These are phyloP conservation scores for Echinarachnius parma DNA, from an alignment of 53 echinoderm and acorn worm species.

Conservation along the genomic window DNA sequence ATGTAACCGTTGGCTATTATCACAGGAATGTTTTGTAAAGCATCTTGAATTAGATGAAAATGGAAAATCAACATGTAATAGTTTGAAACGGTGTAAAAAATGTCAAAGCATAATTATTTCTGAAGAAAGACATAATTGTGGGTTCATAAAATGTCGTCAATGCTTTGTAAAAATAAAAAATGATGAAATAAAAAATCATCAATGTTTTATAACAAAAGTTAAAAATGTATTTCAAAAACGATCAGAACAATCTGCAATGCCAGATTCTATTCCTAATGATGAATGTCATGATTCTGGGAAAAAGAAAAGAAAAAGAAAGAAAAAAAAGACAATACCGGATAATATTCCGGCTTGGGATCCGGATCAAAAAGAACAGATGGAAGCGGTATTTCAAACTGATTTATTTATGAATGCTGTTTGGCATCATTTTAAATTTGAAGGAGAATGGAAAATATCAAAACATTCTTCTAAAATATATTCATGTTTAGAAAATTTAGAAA, in stretches of 20 bases:
- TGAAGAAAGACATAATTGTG: not conserved
- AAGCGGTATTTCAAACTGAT: not conserved
- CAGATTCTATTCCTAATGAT: not conserved
- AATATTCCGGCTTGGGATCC: no score
- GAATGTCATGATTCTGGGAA: not conserved
- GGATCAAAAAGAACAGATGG: not conserved
- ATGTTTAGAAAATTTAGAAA: not conserved
- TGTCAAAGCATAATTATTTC: not conserved
- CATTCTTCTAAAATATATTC: not conserved
- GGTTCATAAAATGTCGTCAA: not conserved
- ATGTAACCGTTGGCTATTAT: not conserved
- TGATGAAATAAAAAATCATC: not conserved
- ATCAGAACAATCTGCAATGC: no score
- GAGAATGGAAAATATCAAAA: not conserved
- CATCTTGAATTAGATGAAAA: no score
- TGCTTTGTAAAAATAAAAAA: not conserved
- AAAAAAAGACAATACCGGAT: no score
- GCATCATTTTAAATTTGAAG: not conserved
- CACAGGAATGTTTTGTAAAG: not conserved
- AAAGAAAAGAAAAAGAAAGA: not conserved
- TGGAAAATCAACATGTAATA: not conserved
- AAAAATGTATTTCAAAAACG: not conserved
- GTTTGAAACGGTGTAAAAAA: not conserved
- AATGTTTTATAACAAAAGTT: not conserved
- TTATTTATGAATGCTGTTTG: not conserved